Conservation (phyloP, 2,888 invertebrate species). For the Hirtodrosophila histrioides region DNA sequence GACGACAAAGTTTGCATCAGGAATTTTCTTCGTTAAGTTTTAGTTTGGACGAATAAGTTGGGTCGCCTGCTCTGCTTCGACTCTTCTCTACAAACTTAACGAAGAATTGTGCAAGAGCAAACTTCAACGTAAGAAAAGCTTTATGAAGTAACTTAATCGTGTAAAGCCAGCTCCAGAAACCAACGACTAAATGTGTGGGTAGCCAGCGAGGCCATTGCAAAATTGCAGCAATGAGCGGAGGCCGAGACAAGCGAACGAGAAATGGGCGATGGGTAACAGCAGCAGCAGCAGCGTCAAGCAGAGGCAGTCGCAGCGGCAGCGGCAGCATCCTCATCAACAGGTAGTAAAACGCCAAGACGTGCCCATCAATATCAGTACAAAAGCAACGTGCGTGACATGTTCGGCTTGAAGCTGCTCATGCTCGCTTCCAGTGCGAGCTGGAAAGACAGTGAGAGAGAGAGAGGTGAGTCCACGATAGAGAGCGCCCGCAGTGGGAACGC, state of each 20-base stretch:
- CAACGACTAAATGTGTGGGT: constrained; percentile 6
- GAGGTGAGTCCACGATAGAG: too few relatives aligned
- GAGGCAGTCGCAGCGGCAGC: constrained; percentile 25
- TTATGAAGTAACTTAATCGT: too few relatives aligned
- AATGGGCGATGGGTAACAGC: constrained; percentile 10
- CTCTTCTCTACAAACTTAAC: too few relatives aligned
- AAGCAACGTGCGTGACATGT: constrained; percentile 76
- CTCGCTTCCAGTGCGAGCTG: not conserved
- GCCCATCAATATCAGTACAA: constrained; percentile 73
- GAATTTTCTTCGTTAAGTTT: too few relatives aligned
- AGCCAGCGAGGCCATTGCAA: constrained; percentile 34
- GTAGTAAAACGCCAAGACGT: constrained; percentile 82
- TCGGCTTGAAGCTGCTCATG: constrained; percentile 41
- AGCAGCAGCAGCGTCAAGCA: constrained; percentile 14
- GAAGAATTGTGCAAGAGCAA: too few relatives aligned
- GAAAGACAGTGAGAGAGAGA: not conserved
- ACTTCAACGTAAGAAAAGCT: too few relatives aligned
- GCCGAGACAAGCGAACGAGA: constrained; percentile 16
- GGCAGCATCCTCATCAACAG: constrained; percentile 74
- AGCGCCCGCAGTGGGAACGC: not conserved
- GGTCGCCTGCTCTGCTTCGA: too few relatives aligned
- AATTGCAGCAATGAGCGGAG: constrained; percentile 44
- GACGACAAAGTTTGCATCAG: too few relatives aligned
- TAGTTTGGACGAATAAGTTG: too few relatives aligned
- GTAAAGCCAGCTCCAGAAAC: not conserved